These are phyloP conservation scores for Xestia sexstrigata DNA, from an alignment of 2,888 invertebrate species.

Conservation along the genomic window DNA sequence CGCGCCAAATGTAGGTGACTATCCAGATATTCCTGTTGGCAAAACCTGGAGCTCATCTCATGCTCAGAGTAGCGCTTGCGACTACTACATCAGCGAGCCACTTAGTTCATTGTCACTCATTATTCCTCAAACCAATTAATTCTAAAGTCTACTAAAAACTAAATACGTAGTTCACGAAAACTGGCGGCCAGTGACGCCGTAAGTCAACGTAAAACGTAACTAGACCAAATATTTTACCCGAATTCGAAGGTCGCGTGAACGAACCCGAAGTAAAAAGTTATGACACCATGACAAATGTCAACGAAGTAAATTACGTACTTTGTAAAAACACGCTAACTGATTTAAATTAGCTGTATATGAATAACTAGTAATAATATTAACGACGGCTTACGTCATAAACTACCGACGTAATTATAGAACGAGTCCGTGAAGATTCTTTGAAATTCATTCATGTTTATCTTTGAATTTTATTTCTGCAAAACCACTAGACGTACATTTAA, in stretches of 20 bases:
- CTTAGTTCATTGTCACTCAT: background rate
- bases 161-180: background rate
- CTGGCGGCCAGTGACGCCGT: background rate
- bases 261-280: conserved; percentile 51
- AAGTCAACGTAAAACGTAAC: conserved; percentile 37
- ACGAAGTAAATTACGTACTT: conserved; percentile 38
- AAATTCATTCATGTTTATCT: conserved; percentile 52
- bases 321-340: conserved; percentile 44
- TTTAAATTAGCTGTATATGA: conserved; percentile 47
- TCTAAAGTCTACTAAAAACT: conserved; percentile 5
- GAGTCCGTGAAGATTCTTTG: conserved; percentile 33
- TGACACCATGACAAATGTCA: conserved; percentile 53
- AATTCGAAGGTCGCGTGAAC: conserved; percentile 59
- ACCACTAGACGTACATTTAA: conserved; percentile 6
- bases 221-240: conserved; percentile 42
- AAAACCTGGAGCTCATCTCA: no score
- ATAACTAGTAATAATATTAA: conserved; percentile 22
- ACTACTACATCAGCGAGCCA: background rate
- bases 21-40: no score
- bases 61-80: no score
- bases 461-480: conserved; percentile 34
- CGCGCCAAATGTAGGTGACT: no score
- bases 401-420: conserved; percentile 7
- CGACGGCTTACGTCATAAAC: conserved; percentile 32
- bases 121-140: conserved; percentile 24